phyloP scores from a whole-genome alignment of 2,113 vertebrate genomes.

The Phasianus colchicus region DNA sequence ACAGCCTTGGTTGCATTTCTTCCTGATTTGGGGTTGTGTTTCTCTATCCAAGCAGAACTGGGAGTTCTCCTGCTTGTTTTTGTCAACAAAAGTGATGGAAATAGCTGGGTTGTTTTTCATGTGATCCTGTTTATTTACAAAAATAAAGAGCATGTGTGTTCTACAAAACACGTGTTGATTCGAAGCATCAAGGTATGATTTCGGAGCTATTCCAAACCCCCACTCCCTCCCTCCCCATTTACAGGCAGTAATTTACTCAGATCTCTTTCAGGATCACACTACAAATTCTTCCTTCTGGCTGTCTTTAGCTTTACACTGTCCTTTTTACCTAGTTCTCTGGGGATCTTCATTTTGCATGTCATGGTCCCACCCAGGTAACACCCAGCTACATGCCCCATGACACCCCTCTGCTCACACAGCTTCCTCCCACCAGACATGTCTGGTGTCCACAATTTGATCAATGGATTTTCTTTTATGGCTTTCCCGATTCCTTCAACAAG shows the following conservation, averaged over 20 bases:
- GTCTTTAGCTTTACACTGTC: not conserved
- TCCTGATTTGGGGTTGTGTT: not conserved
- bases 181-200: not conserved
- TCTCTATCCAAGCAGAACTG: not conserved
- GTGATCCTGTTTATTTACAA: not conserved
- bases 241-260: not conserved
- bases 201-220: not conserved
- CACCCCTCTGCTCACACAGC: not conserved
- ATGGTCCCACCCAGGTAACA: not conserved
- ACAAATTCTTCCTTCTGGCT: not conserved
- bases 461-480: not conserved
- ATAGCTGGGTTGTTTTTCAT: not conserved
- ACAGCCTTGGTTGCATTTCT: not conserved
- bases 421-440: not conserved
- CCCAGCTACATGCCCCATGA: not conserved
- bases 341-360: not conserved
- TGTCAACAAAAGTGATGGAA: not conserved
- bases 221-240: not conserved
- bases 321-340: not conserved
- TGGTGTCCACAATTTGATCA: not conserved
- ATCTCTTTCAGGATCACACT: not conserved
- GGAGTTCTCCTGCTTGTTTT: not conserved
- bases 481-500: not conserved
- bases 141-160: not conserved
- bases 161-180: not conserved